Conservation (phyloP, 2,888 invertebrate genomes). For the Lochmaea crataegi region DNA sequence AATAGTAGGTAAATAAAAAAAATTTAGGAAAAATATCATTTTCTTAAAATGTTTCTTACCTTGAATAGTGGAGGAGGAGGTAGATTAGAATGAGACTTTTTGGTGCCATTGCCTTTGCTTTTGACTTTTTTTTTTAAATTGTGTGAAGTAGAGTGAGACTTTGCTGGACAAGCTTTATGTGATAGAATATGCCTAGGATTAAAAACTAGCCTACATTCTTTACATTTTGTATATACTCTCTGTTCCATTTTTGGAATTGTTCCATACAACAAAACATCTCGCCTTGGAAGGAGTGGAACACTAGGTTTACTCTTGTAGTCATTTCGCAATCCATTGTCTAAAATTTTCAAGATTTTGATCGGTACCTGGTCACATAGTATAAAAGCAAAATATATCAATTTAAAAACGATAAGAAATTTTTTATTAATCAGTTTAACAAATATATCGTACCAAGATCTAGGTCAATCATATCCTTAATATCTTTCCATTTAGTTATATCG, state of each 20-base stretch:
- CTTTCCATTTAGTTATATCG: slow-evolving; percentile 49
- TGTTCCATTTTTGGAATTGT: slow-evolving; percentile 61
- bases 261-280: slow-evolving; percentile 60
- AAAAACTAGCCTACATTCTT: slow-evolving; percentile 55
- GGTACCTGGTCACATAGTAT: neutral
- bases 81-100: slow-evolving; percentile 50
- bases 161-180: slow-evolving; percentile 53
- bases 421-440: slow-evolving; percentile 22
- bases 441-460: slow-evolving; percentile 43
- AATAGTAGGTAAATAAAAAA: neutral
- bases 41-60: slow-evolving; percentile 43
- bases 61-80: slow-evolving; percentile 51
- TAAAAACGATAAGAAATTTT: slow-evolving; percentile 7
- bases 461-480: slow-evolving; percentile 43
- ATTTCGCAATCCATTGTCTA: slow-evolving; percentile 36
- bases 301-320: slow-evolving; percentile 41
- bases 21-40: neutral
- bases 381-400: slow-evolving; percentile 5
- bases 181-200: slow-evolving; percentile 44
- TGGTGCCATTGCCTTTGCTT: slow-evolving; percentile 56
- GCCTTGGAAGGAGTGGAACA: slow-evolving; percentile 58
- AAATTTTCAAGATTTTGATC: slow-evolving; percentile 20
- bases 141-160: slow-evolving; percentile 48
- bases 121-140: slow-evolving; percentile 57
- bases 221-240: slow-evolving; percentile 58